A percentile compares a stretch with the other conserved stretches of the same genome.
Conservation (phyloP, 2,797 vertebrate species). For the Sebastes cheni region DNA sequence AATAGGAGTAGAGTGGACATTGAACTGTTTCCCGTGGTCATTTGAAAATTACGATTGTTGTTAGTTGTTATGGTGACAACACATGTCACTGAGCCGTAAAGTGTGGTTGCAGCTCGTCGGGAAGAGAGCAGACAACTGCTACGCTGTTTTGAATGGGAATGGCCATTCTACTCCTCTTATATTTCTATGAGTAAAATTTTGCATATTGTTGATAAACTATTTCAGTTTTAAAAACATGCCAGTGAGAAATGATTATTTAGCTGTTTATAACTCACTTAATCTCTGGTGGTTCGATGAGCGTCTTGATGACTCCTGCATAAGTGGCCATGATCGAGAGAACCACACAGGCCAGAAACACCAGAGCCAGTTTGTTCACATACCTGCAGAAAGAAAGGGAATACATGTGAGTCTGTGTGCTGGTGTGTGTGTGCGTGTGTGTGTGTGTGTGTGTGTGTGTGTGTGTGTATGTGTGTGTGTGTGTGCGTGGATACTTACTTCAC, state of each 20-base stretch:
- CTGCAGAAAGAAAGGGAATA: constrained; percentile 32
- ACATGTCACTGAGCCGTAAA: too few relatives aligned
- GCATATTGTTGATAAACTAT: background rate
- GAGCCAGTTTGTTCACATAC: constrained; percentile 95
- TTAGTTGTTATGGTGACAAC: too few relatives aligned
- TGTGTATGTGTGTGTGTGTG: background rate
- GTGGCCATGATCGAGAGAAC: constrained; percentile 94
- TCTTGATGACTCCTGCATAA: constrained; percentile 93
- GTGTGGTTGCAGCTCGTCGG: too few relatives aligned
- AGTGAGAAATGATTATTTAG: background rate
- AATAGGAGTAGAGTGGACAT: too few relatives aligned
- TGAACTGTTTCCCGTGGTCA: too few relatives aligned
- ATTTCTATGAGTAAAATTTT: too few relatives aligned
- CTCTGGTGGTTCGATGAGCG: constrained; percentile 83
- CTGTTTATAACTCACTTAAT: constrained; percentile 83
- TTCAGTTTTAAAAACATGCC: background rate
- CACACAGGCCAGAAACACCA: constrained; percentile 95
- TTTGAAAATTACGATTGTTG: too few relatives aligned
- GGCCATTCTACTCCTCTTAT: too few relatives aligned
- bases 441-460: too few relatives aligned
- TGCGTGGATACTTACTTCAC: constrained; percentile 82
- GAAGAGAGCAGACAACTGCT: too few relatives aligned
- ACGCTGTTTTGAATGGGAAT: too few relatives aligned
- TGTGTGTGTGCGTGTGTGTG: too few relatives aligned
- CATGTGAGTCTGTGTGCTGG: background rate